Base-by-base conservation (phyloP, 2,888 invertebrate genomes). In the Allacma fusca region DNA sequence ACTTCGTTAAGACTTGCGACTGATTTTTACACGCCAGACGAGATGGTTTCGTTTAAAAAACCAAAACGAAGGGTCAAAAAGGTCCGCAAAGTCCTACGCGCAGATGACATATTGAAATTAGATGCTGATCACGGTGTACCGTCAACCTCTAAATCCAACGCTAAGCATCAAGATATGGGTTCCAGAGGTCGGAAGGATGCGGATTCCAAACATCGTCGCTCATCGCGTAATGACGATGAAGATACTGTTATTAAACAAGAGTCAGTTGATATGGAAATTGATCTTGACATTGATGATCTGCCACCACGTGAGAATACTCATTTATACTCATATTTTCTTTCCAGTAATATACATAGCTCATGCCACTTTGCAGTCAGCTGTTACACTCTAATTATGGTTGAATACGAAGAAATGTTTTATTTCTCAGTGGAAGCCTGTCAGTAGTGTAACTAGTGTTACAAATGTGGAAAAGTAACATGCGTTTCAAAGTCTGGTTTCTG, bases 21-120 rank as follows among this genome's bases (percentile, higher is more conserved):
- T 13, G 98, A 99, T 87, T 98, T 96, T 87, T 92, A 92, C 86
- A 93, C 93, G 77, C 91, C 92, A 82, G 91, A 92, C 80, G 98
- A 98, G 88, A 88, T 97, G 86, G 88, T 88, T 80, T 90, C 92
- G 88, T 96, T 97, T 87, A 97, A 95, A 87, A 95, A 96, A 86
- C 91, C 93, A 71, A 96, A 94, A 87, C 92, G 91, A 85, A 92
- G 91, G 88, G 90, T 92, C 82, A 57, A 91, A 74, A 94, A 93
- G 86, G 88, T 93, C 26, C 87, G 93, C 62, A 89, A 89, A 84
- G 86, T 88, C 2, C 86, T 94, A 4, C 93, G 91, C 83, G 93
- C 92, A 0, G 93, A 93, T 81, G 94, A 94, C 85, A 87, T 94
- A 34, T 86, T 91, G 69, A 87, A 89, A 1, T 74, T 85, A n/a